phyloP scores from a whole-genome alignment of 2,797 vertebrate species.

The Smutsia temminckii region DNA sequence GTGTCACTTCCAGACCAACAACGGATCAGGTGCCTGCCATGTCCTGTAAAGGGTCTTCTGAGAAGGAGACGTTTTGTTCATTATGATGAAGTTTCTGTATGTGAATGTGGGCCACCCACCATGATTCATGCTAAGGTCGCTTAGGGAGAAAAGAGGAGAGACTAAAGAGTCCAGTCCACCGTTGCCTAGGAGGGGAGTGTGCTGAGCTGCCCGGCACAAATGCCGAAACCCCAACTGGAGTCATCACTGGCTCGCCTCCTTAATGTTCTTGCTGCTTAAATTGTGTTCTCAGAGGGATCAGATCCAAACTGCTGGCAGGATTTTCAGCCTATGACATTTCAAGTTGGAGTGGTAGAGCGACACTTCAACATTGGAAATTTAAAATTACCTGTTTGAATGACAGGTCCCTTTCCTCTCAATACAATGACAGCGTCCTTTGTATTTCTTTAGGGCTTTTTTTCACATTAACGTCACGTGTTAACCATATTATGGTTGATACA shows the following conservation, averaged over 20 bases:
- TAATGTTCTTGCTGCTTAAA: neutral
- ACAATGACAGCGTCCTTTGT: neutral
- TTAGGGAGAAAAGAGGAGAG: neutral
- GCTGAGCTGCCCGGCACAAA: fast-evolving
- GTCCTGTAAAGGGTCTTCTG: neutral
- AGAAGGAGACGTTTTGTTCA: neutral
- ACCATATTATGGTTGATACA: no score
- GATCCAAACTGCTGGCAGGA: neutral
- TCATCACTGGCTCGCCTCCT: neutral
- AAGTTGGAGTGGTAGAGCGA: neutral
- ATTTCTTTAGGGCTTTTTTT: neutral
- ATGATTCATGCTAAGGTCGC: neutral
- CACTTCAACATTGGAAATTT: fast-evolving
- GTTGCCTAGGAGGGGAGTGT: fast-evolving
- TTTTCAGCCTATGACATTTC: neutral
- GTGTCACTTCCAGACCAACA: no score
- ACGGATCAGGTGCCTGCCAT: fast-evolving
- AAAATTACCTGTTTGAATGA: fast-evolving
- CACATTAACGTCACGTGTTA: no score
- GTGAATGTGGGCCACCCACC: neutral
- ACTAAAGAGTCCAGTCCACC: neutral
- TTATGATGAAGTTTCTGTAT: neutral
- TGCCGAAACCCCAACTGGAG: neutral
- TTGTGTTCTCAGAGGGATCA: fast-evolving
- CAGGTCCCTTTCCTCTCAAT: neutral